phyloP scores from a whole-genome alignment of 2,888 invertebrate genomes.

The Strigamia maritima region DNA sequence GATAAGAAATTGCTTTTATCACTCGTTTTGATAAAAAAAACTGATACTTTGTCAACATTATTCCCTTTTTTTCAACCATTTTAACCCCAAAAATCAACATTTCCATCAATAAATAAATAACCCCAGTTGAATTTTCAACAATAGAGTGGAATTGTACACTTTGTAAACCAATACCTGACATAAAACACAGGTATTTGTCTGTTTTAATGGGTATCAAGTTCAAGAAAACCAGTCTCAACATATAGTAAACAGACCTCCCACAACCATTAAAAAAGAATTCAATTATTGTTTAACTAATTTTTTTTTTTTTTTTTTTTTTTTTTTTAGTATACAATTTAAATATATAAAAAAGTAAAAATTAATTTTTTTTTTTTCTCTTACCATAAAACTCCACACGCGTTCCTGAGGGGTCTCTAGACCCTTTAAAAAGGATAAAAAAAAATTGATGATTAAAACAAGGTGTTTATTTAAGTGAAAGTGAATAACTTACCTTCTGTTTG shows the following conservation, averaged over 20 bases:
- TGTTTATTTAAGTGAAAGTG: background rate
- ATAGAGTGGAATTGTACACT: background rate
- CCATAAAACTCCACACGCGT: background rate
- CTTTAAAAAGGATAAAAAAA: background rate
- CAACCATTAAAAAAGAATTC: background rate
- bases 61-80: no score
- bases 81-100: background rate
- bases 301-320: background rate
- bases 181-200: background rate
- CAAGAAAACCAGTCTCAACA: background rate
- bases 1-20: background rate
- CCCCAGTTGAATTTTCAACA: no score
- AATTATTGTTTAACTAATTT: no score
- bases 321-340: no score
- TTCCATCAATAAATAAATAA: background rate
- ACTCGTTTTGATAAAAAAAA: no score
- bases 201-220: background rate
- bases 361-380: background rate
- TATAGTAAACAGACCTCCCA: conserved; percentile 4
- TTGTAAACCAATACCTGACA: background rate
- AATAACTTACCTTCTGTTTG: background rate
- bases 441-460: background rate
- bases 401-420: background rate
- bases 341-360: background rate
- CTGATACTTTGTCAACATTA: no score